A percentile compares a stretch with the other conserved stretches of the same genome.
These are phyloP conservation scores for Saxidomus purpurata DNA, from an alignment of 1,140 invertebrate species.

Conservation along the genomic window DNA sequence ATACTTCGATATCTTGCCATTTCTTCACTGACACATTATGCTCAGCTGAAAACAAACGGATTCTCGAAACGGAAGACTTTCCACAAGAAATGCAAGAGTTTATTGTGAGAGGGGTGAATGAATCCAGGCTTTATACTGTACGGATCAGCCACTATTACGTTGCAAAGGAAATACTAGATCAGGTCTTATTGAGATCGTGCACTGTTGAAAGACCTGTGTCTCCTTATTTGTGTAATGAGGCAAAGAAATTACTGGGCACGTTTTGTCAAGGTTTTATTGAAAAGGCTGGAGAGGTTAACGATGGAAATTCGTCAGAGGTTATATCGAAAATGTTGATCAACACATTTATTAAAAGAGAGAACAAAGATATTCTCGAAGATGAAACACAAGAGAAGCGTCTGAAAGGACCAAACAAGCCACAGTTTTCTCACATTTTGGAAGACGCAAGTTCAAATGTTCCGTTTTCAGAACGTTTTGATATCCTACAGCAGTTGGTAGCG, in stretches of 20 bases:
- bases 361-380: constrained; percentile 54
- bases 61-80: constrained; percentile 63
- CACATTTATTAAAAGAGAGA: constrained; percentile 69
- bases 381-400: not conserved
- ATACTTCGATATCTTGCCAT: constrained; percentile 71
- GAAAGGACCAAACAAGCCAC: constrained; percentile 47
- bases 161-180: constrained; percentile 77
- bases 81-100: constrained; percentile 65
- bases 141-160: constrained; percentile 73
- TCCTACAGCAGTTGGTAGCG: constrained; percentile 55
- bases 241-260: constrained; percentile 40
- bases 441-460: constrained; percentile 57
- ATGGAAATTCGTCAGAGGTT: not conserved
- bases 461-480: constrained; percentile 55
- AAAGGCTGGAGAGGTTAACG: constrained; percentile 32
- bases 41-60: not conserved
- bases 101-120: constrained; percentile 65
- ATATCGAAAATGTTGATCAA: constrained; percentile 65
- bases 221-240: constrained; percentile 36
- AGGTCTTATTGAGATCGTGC: constrained; percentile 26
- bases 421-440: constrained; percentile 63
- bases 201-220: not conserved
- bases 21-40: constrained; percentile 67
- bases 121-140: constrained; percentile 61
- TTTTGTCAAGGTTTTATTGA: constrained; percentile 65